Conservation (phyloP, 2,797 vertebrate genomes). For the Falco columbarius region DNA sequence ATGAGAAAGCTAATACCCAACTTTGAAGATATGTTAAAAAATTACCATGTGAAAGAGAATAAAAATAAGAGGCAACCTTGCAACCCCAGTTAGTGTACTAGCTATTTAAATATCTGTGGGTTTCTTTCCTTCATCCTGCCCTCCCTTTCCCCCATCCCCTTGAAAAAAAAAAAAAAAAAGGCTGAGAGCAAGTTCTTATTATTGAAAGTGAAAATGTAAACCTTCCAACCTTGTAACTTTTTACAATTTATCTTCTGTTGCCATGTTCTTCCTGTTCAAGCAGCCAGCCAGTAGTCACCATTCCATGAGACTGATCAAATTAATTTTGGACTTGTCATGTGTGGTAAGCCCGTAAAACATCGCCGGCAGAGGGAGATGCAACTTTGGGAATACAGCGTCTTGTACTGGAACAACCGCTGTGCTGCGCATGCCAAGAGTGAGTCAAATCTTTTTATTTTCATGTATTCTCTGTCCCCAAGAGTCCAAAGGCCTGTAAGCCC, state of each 20-base stretch:
- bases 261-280: not conserved
- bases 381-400: not conserved
- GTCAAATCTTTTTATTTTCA: not conserved
- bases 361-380: conserved; percentile 56
- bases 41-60: not conserved
- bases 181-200: not conserved
- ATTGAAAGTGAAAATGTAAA: not conserved
- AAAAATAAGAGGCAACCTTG: not conserved
- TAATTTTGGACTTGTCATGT: not conserved
- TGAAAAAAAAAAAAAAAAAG: not conserved
- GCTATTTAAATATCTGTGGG: fast-evolving
- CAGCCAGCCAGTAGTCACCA: not conserved
- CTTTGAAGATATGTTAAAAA: not conserved
- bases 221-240: not conserved
- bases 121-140: not conserved
- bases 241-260: not conserved
- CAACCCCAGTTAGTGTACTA: not conserved
- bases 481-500: not conserved
- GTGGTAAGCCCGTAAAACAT: not conserved
- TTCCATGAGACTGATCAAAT: fast-evolving
- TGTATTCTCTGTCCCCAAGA: not conserved
- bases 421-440: fast-evolving
- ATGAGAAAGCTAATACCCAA: not conserved
- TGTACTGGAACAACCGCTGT: fast-evolving
- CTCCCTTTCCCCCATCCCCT: not conserved